These are phyloP conservation scores for Amiota communis DNA, from an alignment of 2,888 invertebrate genomes.

Conservation along the genomic window DNA sequence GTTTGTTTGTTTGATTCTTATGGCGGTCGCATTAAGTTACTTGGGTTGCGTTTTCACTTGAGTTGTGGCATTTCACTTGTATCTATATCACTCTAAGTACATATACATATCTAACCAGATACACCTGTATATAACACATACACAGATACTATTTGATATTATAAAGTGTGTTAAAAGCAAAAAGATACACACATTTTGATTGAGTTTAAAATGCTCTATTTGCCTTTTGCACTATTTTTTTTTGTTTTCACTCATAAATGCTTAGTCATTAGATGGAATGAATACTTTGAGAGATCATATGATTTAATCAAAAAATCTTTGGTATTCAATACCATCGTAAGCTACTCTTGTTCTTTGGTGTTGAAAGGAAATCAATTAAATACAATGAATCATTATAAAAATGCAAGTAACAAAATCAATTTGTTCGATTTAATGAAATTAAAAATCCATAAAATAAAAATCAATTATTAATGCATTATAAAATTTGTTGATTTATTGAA, in stretches of 20 bases:
- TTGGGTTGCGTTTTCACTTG: conserved; percentile 52
- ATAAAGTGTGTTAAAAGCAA: too few species aligned
- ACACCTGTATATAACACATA: too few species aligned
- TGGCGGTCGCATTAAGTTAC: conserved; percentile 11
- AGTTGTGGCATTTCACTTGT: conserved; percentile 35
- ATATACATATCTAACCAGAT: too few species aligned
- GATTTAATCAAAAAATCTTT: too few species aligned
- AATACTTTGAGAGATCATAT: too few species aligned
- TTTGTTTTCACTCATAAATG: not conserved
- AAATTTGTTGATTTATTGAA: not conserved
- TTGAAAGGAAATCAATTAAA: conserved; percentile 7
- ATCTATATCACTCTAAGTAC: not conserved
- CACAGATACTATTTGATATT: too few species aligned
- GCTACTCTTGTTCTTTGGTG: too few species aligned
- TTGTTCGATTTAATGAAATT: not conserved
- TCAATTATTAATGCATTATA: not conserved
- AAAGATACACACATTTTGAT: too few species aligned
- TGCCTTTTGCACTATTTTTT: too few species aligned
- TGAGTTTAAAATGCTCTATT: too few species aligned
- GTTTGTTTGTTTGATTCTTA: conserved; percentile 1
- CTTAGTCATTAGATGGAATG: not conserved
- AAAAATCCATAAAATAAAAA: conserved; percentile 1
- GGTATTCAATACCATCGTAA: too few species aligned
- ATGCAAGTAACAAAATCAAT: not conserved
- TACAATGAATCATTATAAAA: conserved; percentile 12